Conservation (phyloP, 2,113 vertebrate genomes). For the Pardalotus punctatus region DNA sequence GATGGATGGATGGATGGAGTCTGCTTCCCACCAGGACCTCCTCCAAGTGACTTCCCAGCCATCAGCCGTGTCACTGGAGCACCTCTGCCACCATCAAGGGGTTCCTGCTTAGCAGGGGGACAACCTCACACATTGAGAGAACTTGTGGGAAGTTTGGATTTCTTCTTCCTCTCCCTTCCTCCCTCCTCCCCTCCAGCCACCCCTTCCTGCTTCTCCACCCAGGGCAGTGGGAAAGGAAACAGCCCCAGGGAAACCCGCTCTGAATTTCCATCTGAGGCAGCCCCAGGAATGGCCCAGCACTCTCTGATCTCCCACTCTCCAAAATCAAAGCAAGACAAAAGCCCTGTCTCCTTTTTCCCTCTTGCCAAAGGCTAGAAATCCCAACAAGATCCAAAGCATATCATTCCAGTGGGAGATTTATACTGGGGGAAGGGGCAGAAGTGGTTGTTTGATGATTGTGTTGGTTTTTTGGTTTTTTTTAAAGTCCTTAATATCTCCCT, state of each 20-base stretch:
- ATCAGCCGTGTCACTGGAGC: not conserved
- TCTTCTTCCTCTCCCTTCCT: not conserved
- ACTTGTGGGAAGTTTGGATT: not conserved
- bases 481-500: not conserved
- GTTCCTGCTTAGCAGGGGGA: not conserved
- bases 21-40: not conserved
- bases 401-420: not conserved
- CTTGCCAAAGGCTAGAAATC: not conserved
- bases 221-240: not conserved
- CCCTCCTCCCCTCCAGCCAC: not conserved
- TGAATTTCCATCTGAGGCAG: not conserved
- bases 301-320: not conserved
- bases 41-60: not conserved
- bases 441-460: not conserved
- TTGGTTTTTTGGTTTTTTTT: not conserved
- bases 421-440: not conserved
- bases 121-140: not conserved
- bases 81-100: not conserved
- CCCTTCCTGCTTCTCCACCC: not conserved
- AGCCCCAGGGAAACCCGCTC: not conserved
- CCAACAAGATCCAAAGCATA: not conserved
- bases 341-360: not conserved
- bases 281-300: not conserved
- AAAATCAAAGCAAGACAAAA: conserved; percentile 4
- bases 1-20: not conserved